Evolutionary conservation across 1,140 invertebrate genomes (phyloP).

Genomic region (Caenorhabditis elegans): DNA sequence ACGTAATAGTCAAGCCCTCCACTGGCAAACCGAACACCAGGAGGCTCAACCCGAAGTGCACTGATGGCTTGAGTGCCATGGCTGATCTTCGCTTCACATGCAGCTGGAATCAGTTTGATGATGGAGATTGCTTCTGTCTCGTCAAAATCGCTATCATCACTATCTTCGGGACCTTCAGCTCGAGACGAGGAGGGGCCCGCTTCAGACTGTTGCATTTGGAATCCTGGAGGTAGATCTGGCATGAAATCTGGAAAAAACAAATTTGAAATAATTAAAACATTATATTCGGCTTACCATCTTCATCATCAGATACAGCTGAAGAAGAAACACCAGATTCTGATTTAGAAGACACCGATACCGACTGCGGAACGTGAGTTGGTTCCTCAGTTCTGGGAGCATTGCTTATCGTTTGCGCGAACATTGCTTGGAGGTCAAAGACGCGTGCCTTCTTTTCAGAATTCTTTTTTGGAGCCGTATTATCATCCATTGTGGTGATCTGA

Average conservation of each 20-base stretch:
- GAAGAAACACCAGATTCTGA: conserved; percentile 16
- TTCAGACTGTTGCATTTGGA: neutral
- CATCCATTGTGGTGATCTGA: neutral
- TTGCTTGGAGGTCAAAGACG: conserved; percentile 6
- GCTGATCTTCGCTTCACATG: conserved; percentile 39
- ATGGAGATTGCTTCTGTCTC: conserved; percentile 42
- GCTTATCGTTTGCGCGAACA: neutral
- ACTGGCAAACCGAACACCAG: conserved; percentile 86
- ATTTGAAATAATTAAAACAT: neutral
- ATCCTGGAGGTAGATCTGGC: conserved; percentile 34
- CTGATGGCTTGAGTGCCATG: conserved; percentile 48
- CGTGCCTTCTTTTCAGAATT: conserved; percentile 38
- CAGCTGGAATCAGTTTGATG: conserved; percentile 43
- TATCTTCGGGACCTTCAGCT: neutral
- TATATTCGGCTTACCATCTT: neutral
- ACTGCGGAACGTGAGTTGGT: neutral
- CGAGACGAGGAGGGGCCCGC: neutral
- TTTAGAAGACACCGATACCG: neutral
- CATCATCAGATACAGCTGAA: neutral
- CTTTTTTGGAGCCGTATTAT: neutral
- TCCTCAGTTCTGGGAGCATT: conserved; percentile 22
- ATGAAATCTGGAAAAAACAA: conserved; percentile 27
- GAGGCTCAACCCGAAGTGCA: conserved; percentile 84
- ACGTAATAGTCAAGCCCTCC: conserved; percentile 90
- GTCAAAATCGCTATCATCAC: conserved; percentile 42